phyloP scores from a whole-genome alignment of 2,888 invertebrate species.

The Clanis bilineata region DNA sequence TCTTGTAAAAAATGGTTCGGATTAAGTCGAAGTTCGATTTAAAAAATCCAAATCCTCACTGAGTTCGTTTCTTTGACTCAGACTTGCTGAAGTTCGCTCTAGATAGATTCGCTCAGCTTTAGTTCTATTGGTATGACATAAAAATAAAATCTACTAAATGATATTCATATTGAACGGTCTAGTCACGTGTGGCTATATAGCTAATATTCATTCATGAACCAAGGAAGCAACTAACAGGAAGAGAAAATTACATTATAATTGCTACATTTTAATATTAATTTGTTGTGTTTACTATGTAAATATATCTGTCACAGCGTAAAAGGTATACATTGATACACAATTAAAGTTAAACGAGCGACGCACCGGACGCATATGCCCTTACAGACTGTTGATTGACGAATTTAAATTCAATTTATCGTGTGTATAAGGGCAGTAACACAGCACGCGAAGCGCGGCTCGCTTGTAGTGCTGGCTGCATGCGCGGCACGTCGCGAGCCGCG shows the following conservation, averaged over 20 bases:
- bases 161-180: too few relatives aligned
- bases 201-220: not conserved
- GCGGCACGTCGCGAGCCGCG: slow-evolving; percentile 57
- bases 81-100: too few relatives aligned
- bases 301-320: slow-evolving; percentile 30
- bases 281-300: slow-evolving; percentile 25
- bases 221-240: not conserved
- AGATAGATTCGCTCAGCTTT: too few relatives aligned
- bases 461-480: slow-evolving; percentile 59
- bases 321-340: slow-evolving; percentile 52
- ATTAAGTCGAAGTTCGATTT: too few relatives aligned
- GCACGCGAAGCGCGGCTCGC: slow-evolving; percentile 61
- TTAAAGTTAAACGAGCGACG: slow-evolving; percentile 49
- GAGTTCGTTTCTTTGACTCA: too few relatives aligned
- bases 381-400: slow-evolving; percentile 56
- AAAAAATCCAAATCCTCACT: too few relatives aligned
- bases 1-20: too few relatives aligned
- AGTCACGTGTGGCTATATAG: not conserved
- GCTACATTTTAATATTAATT: slow-evolving; percentile 20
- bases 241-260: slow-evolving; percentile 3
- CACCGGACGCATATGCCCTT: slow-evolving; percentile 63
- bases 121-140: too few relatives aligned
- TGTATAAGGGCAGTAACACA: slow-evolving; percentile 55
- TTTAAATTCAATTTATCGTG: slow-evolving; percentile 60
- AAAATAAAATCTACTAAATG: too few relatives aligned